Conservation (phyloP, 1,140 invertebrate genomes). For the Parapsyche elsis region DNA sequence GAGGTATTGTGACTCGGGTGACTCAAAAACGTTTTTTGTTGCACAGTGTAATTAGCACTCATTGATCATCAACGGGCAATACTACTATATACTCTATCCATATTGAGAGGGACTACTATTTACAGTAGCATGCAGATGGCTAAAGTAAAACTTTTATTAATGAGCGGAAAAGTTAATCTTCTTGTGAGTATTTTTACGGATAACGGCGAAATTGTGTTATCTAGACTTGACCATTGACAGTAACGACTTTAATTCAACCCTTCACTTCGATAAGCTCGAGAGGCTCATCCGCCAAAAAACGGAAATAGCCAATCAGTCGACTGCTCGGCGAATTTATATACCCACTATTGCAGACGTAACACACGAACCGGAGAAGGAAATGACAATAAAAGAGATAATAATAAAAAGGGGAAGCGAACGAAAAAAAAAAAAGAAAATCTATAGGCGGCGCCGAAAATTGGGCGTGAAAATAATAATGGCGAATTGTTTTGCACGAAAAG, state of each 20-base stretch:
- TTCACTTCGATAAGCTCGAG: neutral
- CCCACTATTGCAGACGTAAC: neutral
- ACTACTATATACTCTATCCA: no score
- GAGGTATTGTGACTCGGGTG: no score
- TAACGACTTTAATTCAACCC: neutral
- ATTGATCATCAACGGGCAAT: no score
- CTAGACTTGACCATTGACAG: no score
- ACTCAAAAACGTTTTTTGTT: no score
- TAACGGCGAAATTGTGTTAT: neutral
- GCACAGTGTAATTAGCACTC: no score
- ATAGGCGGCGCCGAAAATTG: no score
- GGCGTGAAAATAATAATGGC: no score
- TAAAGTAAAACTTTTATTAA: neutral
- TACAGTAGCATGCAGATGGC: no score
- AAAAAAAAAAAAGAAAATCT: no score
- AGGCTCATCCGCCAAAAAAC: neutral
- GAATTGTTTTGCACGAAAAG: neutral
- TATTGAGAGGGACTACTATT: no score
- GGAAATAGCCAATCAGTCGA: slow-evolving; percentile 33
- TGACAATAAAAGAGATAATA: neutral
- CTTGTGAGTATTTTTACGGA: neutral
- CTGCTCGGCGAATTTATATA: slow-evolving; percentile 1
- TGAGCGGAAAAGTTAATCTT: neutral
- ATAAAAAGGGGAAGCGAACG: slow-evolving; percentile 2
- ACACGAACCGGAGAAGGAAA: slow-evolving; percentile 12